Evolutionary conservation across 2,888 invertebrate genomes (phyloP).

Genomic region (Seladonia tumulorum): DNA sequence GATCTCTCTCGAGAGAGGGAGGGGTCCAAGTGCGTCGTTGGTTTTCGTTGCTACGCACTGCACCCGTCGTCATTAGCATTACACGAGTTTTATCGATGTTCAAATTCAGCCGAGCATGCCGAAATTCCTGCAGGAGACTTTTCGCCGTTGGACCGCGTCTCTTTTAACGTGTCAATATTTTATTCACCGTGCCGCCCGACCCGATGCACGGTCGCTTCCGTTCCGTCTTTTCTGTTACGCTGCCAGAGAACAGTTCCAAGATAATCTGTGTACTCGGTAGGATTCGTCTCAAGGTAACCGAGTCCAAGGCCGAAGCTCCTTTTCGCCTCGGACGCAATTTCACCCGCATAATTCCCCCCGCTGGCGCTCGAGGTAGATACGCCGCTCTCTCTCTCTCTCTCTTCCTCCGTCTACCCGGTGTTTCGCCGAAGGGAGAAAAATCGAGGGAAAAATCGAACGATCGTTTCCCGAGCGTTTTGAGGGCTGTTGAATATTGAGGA

Average conservation of each 20-base stretch:
- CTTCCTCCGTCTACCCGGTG: background rate
- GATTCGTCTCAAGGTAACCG: slow-evolving; percentile 53
- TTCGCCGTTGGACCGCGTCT: background rate
- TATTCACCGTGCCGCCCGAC: slow-evolving; percentile 22
- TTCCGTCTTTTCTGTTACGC: slow-evolving; percentile 18
- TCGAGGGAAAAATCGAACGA: slow-evolving; percentile 1
- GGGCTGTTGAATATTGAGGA: slow-evolving; percentile 14
- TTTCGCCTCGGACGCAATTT: slow-evolving; percentile 18
- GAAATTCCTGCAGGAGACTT: slow-evolving; percentile 11
- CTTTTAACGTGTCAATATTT: slow-evolving; percentile 37
- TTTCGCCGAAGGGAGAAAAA: background rate
- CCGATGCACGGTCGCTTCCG: background rate
- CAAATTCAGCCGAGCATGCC: slow-evolving; percentile 4
- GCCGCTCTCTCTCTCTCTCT: background rate
- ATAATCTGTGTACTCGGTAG: slow-evolving; percentile 40
- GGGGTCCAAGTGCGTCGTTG: background rate
- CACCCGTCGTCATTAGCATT: slow-evolving; percentile 31
- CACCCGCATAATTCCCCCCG: background rate
- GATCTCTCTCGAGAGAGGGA: background rate
- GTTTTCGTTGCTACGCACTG: background rate
- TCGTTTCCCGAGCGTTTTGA: slow-evolving; percentile 1
- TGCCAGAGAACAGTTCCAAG: slow-evolving; percentile 36
- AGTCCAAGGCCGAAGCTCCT: slow-evolving; percentile 52
- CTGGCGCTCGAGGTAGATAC: background rate
- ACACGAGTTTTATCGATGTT: slow-evolving; percentile 23